Evolutionary conservation across 2,888 invertebrate genomes (phyloP).

Genomic region (Theristus sp.): DNA sequence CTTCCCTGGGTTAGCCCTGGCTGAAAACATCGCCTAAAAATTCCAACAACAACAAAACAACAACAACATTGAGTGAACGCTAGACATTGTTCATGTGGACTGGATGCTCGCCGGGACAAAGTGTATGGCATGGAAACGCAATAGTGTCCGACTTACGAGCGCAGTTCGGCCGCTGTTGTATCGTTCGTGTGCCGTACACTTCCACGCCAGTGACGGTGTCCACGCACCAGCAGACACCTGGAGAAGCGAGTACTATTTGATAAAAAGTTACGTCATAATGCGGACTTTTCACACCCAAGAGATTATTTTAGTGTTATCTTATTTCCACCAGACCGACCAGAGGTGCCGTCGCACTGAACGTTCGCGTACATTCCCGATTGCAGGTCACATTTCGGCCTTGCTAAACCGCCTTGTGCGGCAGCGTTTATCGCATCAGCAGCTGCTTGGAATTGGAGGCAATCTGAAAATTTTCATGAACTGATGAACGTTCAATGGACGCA

Average conservation of each 20-base stretch:
- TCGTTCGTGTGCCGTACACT: neutral
- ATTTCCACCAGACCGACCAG: neutral
- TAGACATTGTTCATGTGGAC: too few relatives aligned
- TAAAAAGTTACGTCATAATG: too few relatives aligned
- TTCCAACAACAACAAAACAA: too few relatives aligned
- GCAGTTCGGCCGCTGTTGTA: neutral
- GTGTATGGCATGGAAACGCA: too few relatives aligned
- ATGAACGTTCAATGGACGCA: neutral
- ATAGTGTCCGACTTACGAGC: neutral
- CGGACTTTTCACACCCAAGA: neutral
- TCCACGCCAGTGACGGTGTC: neutral
- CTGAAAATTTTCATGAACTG: too few relatives aligned
- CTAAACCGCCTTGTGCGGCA: too few relatives aligned
- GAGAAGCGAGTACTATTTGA: neutral
- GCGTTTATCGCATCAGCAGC: neutral
- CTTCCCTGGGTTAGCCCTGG: too few relatives aligned
- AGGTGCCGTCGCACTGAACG: neutral
- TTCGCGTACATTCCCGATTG: too few relatives aligned
- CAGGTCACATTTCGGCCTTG: too few relatives aligned
- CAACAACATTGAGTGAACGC: too few relatives aligned
- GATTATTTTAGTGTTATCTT: neutral
- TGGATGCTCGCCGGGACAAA: too few relatives aligned
- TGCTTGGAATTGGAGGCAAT: neutral
- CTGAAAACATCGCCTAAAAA: too few relatives aligned
- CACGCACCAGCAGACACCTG: conserved; percentile 2